Percentiles rank a stretch among this genome's conserved stretches.
Conservation (phyloP, 2,797 vertebrate species). For the Sorex maritimensis region DNA sequence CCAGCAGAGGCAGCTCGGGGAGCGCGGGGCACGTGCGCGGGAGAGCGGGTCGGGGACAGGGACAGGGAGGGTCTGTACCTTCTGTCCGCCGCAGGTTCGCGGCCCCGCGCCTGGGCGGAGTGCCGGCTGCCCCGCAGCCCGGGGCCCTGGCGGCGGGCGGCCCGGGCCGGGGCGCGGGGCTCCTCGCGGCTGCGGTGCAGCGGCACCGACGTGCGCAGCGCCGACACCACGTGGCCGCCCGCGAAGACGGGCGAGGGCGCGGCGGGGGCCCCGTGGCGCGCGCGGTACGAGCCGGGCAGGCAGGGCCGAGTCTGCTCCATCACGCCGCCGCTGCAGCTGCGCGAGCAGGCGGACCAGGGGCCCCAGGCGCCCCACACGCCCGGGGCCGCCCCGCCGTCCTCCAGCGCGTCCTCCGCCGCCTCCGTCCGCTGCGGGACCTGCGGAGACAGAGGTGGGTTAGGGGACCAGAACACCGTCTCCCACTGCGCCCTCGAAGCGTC, state of each 20-base stretch:
- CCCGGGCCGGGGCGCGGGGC: constrained; percentile 20
- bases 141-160: constrained; percentile 84
- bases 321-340: constrained; percentile 95
- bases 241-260: constrained; percentile 65
- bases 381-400: constrained; percentile 87
- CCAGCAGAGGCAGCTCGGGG: background rate
- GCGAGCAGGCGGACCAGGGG: constrained; percentile 95
- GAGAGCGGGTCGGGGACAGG: fast-evolving
- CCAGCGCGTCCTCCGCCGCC: constrained; percentile 87
- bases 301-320: constrained; percentile 96
- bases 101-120: constrained; percentile 85
- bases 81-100: constrained; percentile 78
- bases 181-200: constrained; percentile 89
- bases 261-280: constrained; percentile 76
- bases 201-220: constrained; percentile 91
- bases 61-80: constrained; percentile 85
- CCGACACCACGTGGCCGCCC: constrained; percentile 90
- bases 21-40: fast-evolving
- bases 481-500: no score
- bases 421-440: constrained; percentile 94
- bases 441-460: constrained; percentile 75
- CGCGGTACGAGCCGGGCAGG: constrained; percentile 90
- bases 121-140: constrained; percentile 86
- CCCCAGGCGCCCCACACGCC: constrained; percentile 97
- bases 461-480: background rate